Conservation (phyloP, 1,140 invertebrate species). For the Calycopis cecrops region DNA sequence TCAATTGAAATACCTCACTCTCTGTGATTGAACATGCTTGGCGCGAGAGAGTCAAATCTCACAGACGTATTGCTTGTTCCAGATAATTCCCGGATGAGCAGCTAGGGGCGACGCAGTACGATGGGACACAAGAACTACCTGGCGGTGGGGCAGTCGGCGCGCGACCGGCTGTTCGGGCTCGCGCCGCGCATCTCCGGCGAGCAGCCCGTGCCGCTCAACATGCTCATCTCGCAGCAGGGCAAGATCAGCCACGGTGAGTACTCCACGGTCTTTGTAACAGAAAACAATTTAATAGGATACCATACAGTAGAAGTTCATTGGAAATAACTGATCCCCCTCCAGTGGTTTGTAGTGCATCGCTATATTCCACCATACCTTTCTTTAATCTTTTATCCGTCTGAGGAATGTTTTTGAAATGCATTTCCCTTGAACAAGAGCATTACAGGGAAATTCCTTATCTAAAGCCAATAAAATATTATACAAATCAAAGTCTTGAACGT, state of each 20-base stretch:
- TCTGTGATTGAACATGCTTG: background rate
- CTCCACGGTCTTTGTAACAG: background rate
- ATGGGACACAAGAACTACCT: conserved; percentile 85
- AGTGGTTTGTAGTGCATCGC: too few relatives aligned
- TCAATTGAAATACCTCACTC: too few relatives aligned
- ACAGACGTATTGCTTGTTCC: background rate
- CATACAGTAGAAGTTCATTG: too few relatives aligned
- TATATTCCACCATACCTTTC: too few relatives aligned
- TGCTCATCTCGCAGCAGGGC: conserved; percentile 84
- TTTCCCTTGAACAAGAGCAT: too few relatives aligned
- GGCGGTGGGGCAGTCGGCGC: conserved; percentile 81
- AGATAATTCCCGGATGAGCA: conserved; percentile 14
- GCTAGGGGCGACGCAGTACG: conserved; percentile 6
- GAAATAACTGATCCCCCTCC: too few relatives aligned
- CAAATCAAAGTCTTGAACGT: too few relatives aligned
- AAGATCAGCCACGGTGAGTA: conserved; percentile 85
- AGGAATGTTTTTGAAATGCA: too few relatives aligned
- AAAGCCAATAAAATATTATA: too few relatives aligned
- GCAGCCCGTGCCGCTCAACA: conserved; percentile 79
- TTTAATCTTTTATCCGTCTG: too few relatives aligned
- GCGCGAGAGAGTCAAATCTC: background rate
- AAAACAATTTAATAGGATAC: background rate
- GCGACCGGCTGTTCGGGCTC: conserved; percentile 81
- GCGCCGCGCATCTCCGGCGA: conserved; percentile 65
- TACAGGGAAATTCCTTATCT: too few relatives aligned